Base-by-base conservation (phyloP, 64 coral and sea anemone genomes). In the Catalaphyllia jardinei region DNA sequence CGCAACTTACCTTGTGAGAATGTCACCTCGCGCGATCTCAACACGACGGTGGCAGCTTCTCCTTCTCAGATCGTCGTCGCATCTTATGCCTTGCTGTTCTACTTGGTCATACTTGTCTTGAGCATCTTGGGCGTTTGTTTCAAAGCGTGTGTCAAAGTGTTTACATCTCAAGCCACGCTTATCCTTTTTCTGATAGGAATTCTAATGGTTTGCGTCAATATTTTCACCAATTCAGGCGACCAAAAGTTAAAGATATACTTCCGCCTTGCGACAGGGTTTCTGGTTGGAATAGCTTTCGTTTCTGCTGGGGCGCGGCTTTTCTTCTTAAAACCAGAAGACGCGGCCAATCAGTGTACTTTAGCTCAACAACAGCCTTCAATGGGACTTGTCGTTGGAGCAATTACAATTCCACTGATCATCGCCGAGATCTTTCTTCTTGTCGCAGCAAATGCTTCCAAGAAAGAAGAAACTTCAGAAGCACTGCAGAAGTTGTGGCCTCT, bases 311-410 rank as follows among this genome's bases (percentile, higher is more conserved):
- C 92, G 12, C 27, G 12, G 12, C 8, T 75, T 4, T 93, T 93
- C 59, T 93, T 93, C 35, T 46, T 62, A 25, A 93, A 82, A 55
- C 77, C 78, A 54, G 80, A 67, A 67, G 60, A 65, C 10, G 35
- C 0, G 16, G 20, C 3, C 62, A 22, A 61, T 31, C 80, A 67
- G 10, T 13, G 1, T n/a, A 78, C 62, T 7, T 51, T 94, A 8
- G 80, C 78, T 3, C 39, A 55, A 52, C 93, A 94, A 13, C 93
- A 94, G 49, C 93, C 93, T 12, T 94, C 88, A 50, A 94, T 94
- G 93, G 93, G 93, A 13, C 76, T 94, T 22, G 88, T 94, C 2
- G 93, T 94, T 2, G 77, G 55, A 29, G 82, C 71, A 27, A 94
- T 94, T 27, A 91, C 93, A 7, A 73, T 87, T 29, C 93, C 93